Base-by-base conservation (phyloP, 2,113 vertebrate genomes). In the Proterorhinus semilunaris region DNA sequence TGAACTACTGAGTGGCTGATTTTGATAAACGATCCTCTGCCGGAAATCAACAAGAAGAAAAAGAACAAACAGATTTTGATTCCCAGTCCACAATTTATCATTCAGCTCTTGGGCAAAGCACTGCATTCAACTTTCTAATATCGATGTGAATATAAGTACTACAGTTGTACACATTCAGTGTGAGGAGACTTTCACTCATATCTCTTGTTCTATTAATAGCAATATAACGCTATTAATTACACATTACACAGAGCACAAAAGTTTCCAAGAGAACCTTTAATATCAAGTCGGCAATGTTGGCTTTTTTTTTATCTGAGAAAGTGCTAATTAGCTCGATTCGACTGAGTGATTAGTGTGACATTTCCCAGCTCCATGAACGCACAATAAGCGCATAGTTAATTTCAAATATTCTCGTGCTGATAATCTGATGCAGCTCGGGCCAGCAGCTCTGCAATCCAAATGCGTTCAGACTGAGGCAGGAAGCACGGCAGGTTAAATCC, bases 401-500 rank as follows among this genome's bases (percentile, higher is more conserved):
- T 45, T 44, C 12, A 15, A 44, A 43, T 27, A 43, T 2, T 12
- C 16, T 57, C 11, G 15, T 42, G 55, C 55, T 55, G 48, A 13
- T 12, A 7, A 45, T 50, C 8, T 62, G 8, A 62, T 65, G 13
- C 44, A 15, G 21, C n/a, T 62, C 48, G n/a, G 6, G 65, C 51
- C 71, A 12, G 51, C 16, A 57, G 4, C 6, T 13, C 55, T 10
- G 9, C 7, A 49, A 65, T 61, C 10, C 62, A 55, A 70, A 55
- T 16, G 51, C 10, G n/a, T 44, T 71, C 64, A 51, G 52, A 42
- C 5, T 0, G 12, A 48, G 36, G 66, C 63, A 80, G 77, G 55
- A 81, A 80, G 78, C 75, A 64, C 7, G 36, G 43, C 54, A 17
- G 65, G 46, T 12, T 48, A 49, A 46, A 57, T 36, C 27, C 6